Conservation (phyloP, 2,113 vertebrate genomes). For the Pachyramphus minor region DNA sequence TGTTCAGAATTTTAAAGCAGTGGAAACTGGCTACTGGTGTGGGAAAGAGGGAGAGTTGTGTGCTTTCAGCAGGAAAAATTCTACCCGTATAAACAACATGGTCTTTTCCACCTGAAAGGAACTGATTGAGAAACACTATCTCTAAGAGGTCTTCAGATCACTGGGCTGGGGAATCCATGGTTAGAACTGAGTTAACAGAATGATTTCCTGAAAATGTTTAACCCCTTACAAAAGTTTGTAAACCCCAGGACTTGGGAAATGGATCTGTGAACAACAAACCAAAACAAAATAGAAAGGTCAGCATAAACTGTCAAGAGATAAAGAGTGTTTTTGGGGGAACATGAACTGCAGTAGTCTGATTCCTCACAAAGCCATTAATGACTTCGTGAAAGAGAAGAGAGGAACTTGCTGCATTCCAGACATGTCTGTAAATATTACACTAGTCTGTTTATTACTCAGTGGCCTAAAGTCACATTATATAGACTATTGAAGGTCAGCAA, state of each 20-base stretch:
- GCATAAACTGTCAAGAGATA: conserved; percentile 27
- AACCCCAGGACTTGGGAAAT: background rate
- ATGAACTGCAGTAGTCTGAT: background rate
- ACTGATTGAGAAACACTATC: conserved; percentile 17
- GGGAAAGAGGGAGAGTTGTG: background rate
- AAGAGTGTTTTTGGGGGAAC: conserved; percentile 5
- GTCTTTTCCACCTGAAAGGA: conserved; percentile 12
- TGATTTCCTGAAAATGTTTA: conserved; percentile 9
- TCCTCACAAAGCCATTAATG: background rate
- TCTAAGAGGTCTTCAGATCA: background rate
- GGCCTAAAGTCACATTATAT: conserved; percentile 54
- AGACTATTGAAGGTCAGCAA: conserved; percentile 58
- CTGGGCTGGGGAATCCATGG: background rate
- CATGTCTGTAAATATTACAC: conserved; percentile 53
- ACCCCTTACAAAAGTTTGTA: conserved; percentile 11
- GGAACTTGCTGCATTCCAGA: conserved; percentile 45
- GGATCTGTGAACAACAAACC: background rate
- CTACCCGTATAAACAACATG: background rate
- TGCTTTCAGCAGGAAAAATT: conserved; percentile 5
- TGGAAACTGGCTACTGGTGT: background rate
- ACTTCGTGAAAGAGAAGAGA: conserved; percentile 10
- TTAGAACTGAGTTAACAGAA: background rate
- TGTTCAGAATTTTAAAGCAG: conserved; percentile 9
- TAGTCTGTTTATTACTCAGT: conserved; percentile 55
- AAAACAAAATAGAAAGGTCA: conserved; percentile 21